Percentiles rank a stretch among this genome's conserved stretches.
These are phyloP conservation scores for Catocala fraxini DNA, from an alignment of 2,888 invertebrate species.

Conservation along the genomic window DNA sequence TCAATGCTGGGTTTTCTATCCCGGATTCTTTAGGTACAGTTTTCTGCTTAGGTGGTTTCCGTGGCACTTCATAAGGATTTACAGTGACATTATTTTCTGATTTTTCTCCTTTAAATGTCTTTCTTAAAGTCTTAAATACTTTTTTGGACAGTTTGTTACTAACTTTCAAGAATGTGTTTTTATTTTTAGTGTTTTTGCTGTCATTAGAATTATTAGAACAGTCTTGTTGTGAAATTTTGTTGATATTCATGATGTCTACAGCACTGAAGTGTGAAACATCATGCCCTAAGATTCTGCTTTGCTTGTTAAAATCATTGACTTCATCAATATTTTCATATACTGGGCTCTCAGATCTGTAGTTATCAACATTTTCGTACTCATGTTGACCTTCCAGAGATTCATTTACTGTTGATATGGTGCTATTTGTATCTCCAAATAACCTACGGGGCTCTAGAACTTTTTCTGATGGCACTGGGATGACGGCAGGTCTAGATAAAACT, in stretches of 20 bases:
- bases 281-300: slow-evolving; percentile 81
- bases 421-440: slow-evolving; percentile 78
- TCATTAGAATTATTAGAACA: slow-evolving; percentile 74
- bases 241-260: slow-evolving; percentile 79
- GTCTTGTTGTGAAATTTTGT: slow-evolving; percentile 63
- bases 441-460: slow-evolving; percentile 70
- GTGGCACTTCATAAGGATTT: slow-evolving; percentile 83
- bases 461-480: slow-evolving; percentile 34
- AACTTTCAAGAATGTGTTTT: slow-evolving; percentile 73
- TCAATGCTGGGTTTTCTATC: slow-evolving; percentile 80
- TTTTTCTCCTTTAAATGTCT: slow-evolving; percentile 80
- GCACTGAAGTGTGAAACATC: slow-evolving; percentile 82
- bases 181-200: slow-evolving; percentile 73
- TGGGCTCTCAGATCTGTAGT: slow-evolving; percentile 74
- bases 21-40: slow-evolving; percentile 69
- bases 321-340: slow-evolving; percentile 78
- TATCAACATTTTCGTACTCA: slow-evolving; percentile 80
- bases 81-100: slow-evolving; percentile 63
- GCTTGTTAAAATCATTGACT: slow-evolving; percentile 73
- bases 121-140: slow-evolving; percentile 80
- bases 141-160: slow-evolving; percentile 79
- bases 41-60: slow-evolving; percentile 74
- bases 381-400: slow-evolving; percentile 68
- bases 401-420: slow-evolving; percentile 80
- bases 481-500: slow-evolving; percentile 52